A percentile compares a stretch with the other conserved stretches of the same genome.
Conservation (phyloP, 2,888 invertebrate genomes). For the Thymelicus acteon region DNA sequence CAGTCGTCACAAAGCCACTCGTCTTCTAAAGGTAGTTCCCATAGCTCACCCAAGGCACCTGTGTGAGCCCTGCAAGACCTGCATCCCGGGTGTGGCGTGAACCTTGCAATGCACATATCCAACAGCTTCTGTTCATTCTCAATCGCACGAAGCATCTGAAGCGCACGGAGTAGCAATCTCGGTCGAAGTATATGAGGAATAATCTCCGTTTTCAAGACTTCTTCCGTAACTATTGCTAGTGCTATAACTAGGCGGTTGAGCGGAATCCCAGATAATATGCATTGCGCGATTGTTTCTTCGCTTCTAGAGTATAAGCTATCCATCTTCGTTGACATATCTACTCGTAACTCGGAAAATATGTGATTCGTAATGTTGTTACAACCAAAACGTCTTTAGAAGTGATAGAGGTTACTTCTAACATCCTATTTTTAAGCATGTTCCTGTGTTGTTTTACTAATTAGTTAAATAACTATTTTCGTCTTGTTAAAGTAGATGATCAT, state of each 20-base stretch:
- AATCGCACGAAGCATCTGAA: conserved; percentile 38
- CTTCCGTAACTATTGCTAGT: conserved; percentile 26
- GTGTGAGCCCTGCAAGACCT: conserved; percentile 1
- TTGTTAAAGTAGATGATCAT: too few relatives aligned
- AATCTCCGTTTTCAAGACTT: conserved; percentile 21
- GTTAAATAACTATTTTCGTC: neutral
- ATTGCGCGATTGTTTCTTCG: conserved; percentile 36
- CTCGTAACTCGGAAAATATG: neutral
- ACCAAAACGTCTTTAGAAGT: neutral
- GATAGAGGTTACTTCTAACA: neutral
- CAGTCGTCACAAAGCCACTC: conserved; percentile 44
- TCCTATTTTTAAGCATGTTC: neutral
- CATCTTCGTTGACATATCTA: conserved; percentile 20
- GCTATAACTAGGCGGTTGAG: conserved; percentile 35
- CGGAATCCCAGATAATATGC: conserved; percentile 29
- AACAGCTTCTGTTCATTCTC: conserved; percentile 37
- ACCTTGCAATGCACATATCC: conserved; percentile 36
- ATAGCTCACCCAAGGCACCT: conserved; percentile 39
- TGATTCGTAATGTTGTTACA: neutral
- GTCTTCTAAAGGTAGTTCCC: conserved; percentile 42
- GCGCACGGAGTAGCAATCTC: conserved; percentile 24
- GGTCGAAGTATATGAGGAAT: conserved; percentile 33
- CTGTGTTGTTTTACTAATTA: neutral
- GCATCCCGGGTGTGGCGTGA: conserved; percentile 40
- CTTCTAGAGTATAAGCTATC: conserved; percentile 39